Evolutionary conservation across 2,113 vertebrate species (phyloP), one percentile per base, ranked within the genome.

Genomic region (Heliornis fulica): DNA sequence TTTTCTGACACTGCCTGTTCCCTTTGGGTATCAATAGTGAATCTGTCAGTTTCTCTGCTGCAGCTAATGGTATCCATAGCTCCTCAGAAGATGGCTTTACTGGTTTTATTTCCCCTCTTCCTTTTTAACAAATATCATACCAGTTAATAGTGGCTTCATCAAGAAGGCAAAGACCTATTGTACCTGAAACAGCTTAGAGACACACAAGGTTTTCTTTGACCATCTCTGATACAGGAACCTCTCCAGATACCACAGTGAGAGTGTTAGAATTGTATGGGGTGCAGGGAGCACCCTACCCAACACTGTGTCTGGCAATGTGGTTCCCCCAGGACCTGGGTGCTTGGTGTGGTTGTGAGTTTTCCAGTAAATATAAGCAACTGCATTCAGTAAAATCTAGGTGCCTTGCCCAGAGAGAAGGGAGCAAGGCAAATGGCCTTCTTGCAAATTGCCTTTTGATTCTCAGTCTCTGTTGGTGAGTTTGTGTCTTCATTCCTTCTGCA

Each of bases 281-380:
- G 17, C 26, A 19, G 32, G 59, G 36, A 25, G 25, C 29, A 2
- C 22, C 65, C 36, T 21, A 20, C 43, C 51, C 9, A 23, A 21
- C 19, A 1, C 15, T 1, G 2, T 18, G 26, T 28, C 41, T 38
- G 48, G 15, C 45, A 16, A 4, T 1, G 26, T 5, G 41, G 15
- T 7, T 23, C 13, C 26, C 22, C n/a, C 2, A 1, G 12, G 12
- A 15, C 32, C 7, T 7, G 45, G 54, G 61, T 75, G 54, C 25
- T 51, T 5, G 1, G 36, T 2, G 0, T 7, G 32, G 41, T 84
- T 6, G 1, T 5, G 54, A 38, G 26, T 29, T 80, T 77, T 53
- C 13, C 43, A 41, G 70, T 48, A 11, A 56, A 4, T 13, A 31
- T 11, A 0, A 32, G 54, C 43, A 60, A 1, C 20, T 19, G 8